Base-by-base conservation (phyloP, 1,140 invertebrate genomes). In the Ceratosolen solmsi region DNA sequence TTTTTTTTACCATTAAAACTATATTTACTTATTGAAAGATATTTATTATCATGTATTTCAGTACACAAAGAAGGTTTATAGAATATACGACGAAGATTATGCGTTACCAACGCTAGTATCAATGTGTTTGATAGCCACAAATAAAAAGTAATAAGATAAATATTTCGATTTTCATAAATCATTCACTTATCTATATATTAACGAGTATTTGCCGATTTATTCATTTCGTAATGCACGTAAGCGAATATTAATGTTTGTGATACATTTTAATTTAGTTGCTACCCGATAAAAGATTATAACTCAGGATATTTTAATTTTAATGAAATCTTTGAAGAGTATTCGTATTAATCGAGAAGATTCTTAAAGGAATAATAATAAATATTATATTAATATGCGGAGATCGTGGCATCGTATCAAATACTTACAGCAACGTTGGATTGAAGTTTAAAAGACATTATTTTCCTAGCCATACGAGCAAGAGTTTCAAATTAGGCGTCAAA, bases 201-300 rank as follows among this genome's bases (percentile, higher is more conserved):
- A 68, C 22, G 63, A 68, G 63, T 7, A 68, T 68, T 68, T 68
- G 63, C 63, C 33, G 33, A 38, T 68, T 68, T 68, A 68, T 68
- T 68, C 36, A 68, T 68, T 68, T 68, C 63, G 63, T 68, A 38
- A 54, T 51, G 56, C 46, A 30, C 75, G 75, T 33, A 54, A 46
- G 58, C 75, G 70, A 51, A 72, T 49, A 51, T 72, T 72, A 72
- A 72, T 72, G 46, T 30, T 72, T 72, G 38, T 30, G 70, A 72
- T 72, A 51, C 27, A 51, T 72, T 72, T 72, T 15, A 46, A 49
- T 51, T 72, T 25, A 72, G 38, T 72, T 49, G 25, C 70, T 51
- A 49, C 38, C 25, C 70, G 70, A 72, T 36, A 72, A 49, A 72
- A 49, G 38, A 17, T 72, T 49, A 72, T 72, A 72, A 72, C 70